Percentiles rank a stretch among this genome's conserved stretches.
These are phyloP conservation scores for Pelecanus crispus DNA, from an alignment of 2,113 vertebrate genomes.

Conservation along the genomic window DNA sequence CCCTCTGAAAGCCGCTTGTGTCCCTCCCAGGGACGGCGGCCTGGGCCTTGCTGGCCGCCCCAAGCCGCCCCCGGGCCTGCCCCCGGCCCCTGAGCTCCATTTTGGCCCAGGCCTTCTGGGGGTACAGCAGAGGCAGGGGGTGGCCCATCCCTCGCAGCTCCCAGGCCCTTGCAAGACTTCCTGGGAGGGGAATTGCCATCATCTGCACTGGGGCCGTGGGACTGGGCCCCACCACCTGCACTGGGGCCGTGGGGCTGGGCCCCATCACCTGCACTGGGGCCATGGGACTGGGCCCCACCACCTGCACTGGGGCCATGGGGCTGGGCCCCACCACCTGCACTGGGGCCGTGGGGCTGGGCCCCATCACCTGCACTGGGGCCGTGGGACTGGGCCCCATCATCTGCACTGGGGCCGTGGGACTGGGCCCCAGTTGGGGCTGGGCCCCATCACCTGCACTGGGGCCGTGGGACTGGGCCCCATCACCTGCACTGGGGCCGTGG, in stretches of 20 bases:
- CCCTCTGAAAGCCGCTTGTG: background rate
- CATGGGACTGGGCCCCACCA: background rate
- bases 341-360: background rate
- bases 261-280: background rate
- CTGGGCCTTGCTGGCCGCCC: background rate
- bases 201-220: background rate
- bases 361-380: no score
- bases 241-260: no score
- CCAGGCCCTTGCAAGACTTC: background rate
- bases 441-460: background rate
- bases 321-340: no score
- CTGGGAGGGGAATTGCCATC: accelerated
- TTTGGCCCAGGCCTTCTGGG: background rate
- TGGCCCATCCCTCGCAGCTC: accelerated
- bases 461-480: background rate
- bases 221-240: no score
- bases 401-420: background rate
- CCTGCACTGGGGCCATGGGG: background rate
- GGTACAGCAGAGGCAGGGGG: no score
- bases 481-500: background rate
- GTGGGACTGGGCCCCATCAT: no score
- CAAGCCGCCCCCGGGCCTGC: background rate
- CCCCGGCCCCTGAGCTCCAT: background rate
- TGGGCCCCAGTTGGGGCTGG: no score
- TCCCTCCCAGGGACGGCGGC: accelerated